Percentiles rank a stretch among this genome's conserved stretches.
These are phyloP conservation scores for Pseudomyrmex dendroicus DNA, from an alignment of 1,140 invertebrate species.

Conservation along the genomic window DNA sequence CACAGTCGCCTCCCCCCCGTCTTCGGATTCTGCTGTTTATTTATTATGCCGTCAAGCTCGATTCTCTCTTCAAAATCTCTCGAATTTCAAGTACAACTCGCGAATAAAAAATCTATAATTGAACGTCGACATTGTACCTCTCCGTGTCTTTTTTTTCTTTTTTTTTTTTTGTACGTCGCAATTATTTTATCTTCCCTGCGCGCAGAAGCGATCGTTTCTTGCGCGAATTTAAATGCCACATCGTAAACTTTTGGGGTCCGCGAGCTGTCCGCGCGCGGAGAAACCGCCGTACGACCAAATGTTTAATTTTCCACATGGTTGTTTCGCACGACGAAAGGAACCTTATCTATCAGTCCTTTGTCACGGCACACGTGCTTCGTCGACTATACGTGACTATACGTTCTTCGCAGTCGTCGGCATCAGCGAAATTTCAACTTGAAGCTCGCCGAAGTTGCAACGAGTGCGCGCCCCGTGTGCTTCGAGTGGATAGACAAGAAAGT, in stretches of 20 bases:
- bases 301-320: neutral
- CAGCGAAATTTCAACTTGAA: conserved; percentile 25
- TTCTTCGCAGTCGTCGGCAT: conserved; percentile 6
- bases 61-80: neutral
- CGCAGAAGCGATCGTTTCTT: too few species aligned
- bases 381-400: neutral
- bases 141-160: too few species aligned
- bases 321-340: conserved; percentile 6
- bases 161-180: neutral
- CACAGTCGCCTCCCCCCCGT: too few species aligned
- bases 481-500: conserved; percentile 28
- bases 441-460: neutral
- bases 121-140: too few species aligned
- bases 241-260: too few species aligned
- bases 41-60: neutral
- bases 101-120: neutral
- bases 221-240: too few species aligned
- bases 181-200: neutral
- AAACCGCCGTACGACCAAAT: too few species aligned
- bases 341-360: conserved; percentile 13
- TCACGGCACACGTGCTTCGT: neutral
- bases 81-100: neutral
- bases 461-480: neutral
- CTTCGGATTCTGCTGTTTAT: conserved; percentile 20
- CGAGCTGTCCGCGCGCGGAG: too few species aligned